Base-by-base conservation (phyloP, 2,888 invertebrate species). In the Anarsia innoxiella region DNA sequence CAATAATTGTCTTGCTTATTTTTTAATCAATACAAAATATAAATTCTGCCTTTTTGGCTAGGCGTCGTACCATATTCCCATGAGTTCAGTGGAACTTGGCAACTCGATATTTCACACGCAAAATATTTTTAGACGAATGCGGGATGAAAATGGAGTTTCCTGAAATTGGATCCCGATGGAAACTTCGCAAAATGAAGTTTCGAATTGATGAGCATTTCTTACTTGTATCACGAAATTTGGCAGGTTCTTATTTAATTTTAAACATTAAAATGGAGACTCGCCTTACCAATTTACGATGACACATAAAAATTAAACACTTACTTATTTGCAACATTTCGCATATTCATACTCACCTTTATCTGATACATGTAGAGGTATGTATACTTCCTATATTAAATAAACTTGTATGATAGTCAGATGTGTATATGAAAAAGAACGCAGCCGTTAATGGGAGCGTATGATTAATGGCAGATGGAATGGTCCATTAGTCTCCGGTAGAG, bases 101-200 rank as follows among this genome's bases (percentile, higher is more conserved):
- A 26, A 37, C 33, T 14, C 19, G 33, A 40, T 36, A 32, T 32
- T 23, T 23, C 19, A 16, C 36, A 29, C 28, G 32, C 40, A 29
- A 25, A 9, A 32, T 39, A 39, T 39, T 39, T 35, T 39, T 36
- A 36, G 31, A 27, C 23, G 12, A 16, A 25, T 30, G 23, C 32
- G n/a, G 11, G 14, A 36, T 19, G 11, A 28, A 26, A 36, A 36
- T 27, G n/a, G 23, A 36, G 12, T 36, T 36, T 15, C 30, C 14
- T 12, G 31, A 23, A 32, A 32, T 37, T 28, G 12, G 19, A 28
- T 35, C 12, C 12, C 16, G 26, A 33, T 14, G 12, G 14, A 25
- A 33, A 26, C 14, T 10, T 26, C 13, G 12, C 10, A 28, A 28
- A 28, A 2, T 28, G 3, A 26, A 26, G 8, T 25, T n/a, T 25